A percentile compares a stretch with the other conserved stretches of the same genome.
phyloP scores from a whole-genome alignment of 2,888 invertebrate species.

The Aethes cnicana region DNA sequence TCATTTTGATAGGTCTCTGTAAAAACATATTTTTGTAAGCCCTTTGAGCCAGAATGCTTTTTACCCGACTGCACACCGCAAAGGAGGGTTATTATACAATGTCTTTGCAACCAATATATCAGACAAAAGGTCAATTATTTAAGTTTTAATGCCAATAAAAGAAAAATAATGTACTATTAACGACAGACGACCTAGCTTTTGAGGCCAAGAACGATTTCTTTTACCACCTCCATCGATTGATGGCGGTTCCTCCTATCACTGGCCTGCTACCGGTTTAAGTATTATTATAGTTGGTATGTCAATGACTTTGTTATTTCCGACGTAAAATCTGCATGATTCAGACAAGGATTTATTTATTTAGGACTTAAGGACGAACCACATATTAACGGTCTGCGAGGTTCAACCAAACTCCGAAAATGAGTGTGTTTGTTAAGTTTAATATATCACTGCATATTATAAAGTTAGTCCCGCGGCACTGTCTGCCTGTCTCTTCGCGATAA shows the following conservation, averaged over 20 bases:
- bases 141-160: slow-evolving; percentile 15
- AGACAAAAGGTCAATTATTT: slow-evolving; percentile 5
- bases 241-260: slow-evolving; percentile 1
- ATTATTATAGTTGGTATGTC: neutral
- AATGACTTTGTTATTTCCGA: neutral
- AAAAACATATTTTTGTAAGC: too few species aligned
- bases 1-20: too few species aligned
- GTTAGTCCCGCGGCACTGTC: too few species aligned
- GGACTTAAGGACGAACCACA: neutral
- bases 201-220: slow-evolving; percentile 27
- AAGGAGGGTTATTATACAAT: neutral
- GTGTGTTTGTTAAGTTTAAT: too few species aligned
- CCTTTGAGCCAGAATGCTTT: too few species aligned
- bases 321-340: neutral
- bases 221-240: slow-evolving; percentile 25
- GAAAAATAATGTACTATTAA: slow-evolving; percentile 8
- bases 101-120: neutral
- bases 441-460: too few species aligned
- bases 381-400: neutral
- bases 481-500: too few species aligned
- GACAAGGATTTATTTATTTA: neutral
- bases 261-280: neutral
- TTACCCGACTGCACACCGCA: too few species aligned
- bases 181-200: slow-evolving; percentile 20
- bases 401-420: too few species aligned